Conservation (phyloP, 23 tunicate species). For the Botrylloides violaceus region DNA sequence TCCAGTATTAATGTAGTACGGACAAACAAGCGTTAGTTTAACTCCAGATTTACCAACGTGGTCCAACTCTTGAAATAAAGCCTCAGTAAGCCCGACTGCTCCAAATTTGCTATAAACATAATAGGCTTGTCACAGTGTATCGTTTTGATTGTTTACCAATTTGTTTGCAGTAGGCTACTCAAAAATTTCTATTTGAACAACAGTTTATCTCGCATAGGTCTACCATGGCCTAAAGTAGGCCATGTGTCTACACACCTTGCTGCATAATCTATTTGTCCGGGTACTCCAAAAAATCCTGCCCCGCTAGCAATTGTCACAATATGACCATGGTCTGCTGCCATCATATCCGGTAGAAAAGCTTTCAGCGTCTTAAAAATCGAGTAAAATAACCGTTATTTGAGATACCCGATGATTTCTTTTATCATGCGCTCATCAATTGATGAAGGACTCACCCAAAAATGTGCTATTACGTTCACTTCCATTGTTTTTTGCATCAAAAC, state of each 20-base stretch:
- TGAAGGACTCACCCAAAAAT: constrained; percentile 93
- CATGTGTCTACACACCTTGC: constrained; percentile 89
- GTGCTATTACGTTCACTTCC: constrained; percentile 89
- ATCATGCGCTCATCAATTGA: no score
- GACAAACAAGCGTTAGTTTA: constrained; percentile 78
- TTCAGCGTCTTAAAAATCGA: constrained; percentile 59
- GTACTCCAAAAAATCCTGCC: constrained; percentile 84
- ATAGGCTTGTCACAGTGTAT: no score
- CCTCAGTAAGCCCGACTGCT: constrained; percentile 78
- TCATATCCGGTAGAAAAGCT: constrained; percentile 83
- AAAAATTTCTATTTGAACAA: neutral
- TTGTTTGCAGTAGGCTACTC: neutral
- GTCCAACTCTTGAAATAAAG: constrained; percentile 52
- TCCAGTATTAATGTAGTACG: constrained; percentile 85
- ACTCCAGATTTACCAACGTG: constrained; percentile 54
- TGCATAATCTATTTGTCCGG: constrained; percentile 69
- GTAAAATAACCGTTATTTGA: no score
- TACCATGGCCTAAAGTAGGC: no score
- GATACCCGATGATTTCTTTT: no score
- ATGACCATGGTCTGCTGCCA: constrained; percentile 66
- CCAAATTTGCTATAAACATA: constrained; percentile 68
- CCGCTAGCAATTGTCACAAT: constrained; percentile 81
- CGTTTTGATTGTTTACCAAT: neutral
- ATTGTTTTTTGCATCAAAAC: constrained; percentile 74
- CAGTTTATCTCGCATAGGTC: neutral